A percentile compares a stretch with the other conserved stretches of the same genome.
phyloP scores from a whole-genome alignment of 2,888 invertebrate species.

The Standfussiana lucernea region DNA sequence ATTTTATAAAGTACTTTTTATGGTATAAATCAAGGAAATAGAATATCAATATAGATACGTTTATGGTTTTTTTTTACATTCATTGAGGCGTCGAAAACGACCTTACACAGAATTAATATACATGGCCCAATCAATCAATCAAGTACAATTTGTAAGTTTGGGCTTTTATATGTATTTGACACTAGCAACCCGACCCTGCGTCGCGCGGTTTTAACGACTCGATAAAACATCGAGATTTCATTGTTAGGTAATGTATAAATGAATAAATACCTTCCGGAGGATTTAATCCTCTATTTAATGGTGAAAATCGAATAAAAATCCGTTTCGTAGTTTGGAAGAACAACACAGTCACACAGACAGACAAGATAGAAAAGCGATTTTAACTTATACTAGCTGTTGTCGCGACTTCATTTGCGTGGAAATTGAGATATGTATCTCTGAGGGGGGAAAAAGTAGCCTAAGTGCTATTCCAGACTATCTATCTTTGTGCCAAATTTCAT shows the following conservation, averaged over 20 bases:
- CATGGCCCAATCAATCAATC: conserved; percentile 24
- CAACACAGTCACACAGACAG: no score
- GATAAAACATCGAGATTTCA: neutral
- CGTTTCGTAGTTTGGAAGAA: no score
- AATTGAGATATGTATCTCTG: no score
- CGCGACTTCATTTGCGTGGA: no score
- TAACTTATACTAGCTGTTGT: no score
- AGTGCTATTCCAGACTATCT: no score
- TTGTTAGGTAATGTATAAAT: neutral
- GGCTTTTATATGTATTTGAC: neutral
- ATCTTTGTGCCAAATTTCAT: neutral
- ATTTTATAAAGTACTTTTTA: conserved; percentile 24
- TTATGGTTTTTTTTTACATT: conserved; percentile 8
- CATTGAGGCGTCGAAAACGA: conserved; percentile 1
- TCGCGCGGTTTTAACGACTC: neutral
- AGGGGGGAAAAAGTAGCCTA: no score
- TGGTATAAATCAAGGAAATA: conserved; percentile 14
- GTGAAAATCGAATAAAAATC: neutral
- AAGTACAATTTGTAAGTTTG: neutral
- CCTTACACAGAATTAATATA: conserved; percentile 23
- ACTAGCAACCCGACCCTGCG: neutral
- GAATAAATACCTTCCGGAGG: no score
- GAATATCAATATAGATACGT: neutral
- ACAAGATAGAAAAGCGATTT: no score
- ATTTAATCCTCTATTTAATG: no score